These are phyloP conservation scores for Choloepus didactylus DNA, from an alignment of 2,797 vertebrate species.

Conservation along the genomic window DNA sequence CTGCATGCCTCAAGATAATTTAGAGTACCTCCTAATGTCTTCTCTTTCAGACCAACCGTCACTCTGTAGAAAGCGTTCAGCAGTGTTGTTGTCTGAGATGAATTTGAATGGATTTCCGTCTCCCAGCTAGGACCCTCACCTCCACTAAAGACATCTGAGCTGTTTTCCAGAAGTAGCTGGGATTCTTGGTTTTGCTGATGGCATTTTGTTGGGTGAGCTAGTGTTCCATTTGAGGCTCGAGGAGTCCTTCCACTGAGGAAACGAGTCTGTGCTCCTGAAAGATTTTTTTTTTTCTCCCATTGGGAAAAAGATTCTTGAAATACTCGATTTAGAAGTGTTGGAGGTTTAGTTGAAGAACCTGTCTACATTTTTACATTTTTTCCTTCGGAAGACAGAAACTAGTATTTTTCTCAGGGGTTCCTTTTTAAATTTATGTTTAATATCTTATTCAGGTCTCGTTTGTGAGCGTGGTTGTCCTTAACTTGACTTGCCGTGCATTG, in stretches of 20 bases:
- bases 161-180: neutral
- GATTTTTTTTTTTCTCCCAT: neutral
- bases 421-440: conserved; percentile 27
- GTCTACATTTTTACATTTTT: conserved; percentile 52
- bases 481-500: neutral
- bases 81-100: neutral
- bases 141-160: neutral
- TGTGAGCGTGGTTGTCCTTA: neutral
- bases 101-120: neutral
- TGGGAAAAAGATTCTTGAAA: neutral
- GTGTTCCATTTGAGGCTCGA: neutral
- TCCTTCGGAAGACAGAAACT: neutral
- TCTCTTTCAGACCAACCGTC: neutral
- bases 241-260: neutral
- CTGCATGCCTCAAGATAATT: neutral
- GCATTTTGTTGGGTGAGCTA: neutral
- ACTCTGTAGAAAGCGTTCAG: neutral
- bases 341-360: conserved; percentile 61
- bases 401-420: neutral
- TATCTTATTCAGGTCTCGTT: conserved; percentile 19
- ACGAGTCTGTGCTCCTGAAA: neutral
- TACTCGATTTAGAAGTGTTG: conserved; percentile 35
- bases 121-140: neutral
- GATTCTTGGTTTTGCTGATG: neutral
- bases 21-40: neutral